Evolutionary conservation across 2,797 vertebrate species (phyloP).

Genomic region (Pteronotus mesoamericanus): DNA sequence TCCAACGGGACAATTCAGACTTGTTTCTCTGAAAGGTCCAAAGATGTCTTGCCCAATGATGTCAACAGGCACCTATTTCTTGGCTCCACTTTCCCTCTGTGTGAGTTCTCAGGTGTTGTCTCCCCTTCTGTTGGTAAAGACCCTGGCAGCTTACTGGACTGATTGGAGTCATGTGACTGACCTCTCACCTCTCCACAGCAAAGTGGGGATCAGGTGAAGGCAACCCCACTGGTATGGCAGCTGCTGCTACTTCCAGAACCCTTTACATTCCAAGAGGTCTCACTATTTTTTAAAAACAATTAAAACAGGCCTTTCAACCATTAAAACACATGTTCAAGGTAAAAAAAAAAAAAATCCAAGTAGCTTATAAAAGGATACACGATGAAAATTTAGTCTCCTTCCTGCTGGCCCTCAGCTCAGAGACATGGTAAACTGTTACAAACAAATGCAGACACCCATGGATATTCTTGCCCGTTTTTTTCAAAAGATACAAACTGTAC

Average conservation of each 20-base stretch:
- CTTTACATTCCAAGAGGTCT: not conserved
- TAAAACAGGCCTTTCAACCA: not conserved
- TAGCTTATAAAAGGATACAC: not conserved
- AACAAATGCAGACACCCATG: not conserved
- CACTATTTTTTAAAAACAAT: not conserved
- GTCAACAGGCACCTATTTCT: not conserved
- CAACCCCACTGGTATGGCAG: not conserved
- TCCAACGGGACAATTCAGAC: not conserved
- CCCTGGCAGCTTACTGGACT: not conserved
- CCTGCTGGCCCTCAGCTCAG: not conserved
- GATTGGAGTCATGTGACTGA: not conserved
- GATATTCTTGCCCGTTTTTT: not conserved
- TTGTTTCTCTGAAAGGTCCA: not conserved
- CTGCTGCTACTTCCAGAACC: not conserved
- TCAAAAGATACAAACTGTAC: not conserved
- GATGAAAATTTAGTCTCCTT: not conserved
- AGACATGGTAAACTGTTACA: rapidly evolving
- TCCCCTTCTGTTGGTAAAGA: not conserved
- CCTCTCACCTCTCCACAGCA: not conserved
- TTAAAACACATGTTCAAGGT: not conserved
- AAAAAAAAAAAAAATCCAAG: not conserved
- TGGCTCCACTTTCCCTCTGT: not conserved
- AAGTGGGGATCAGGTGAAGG: not conserved
- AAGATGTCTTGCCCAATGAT: too few species aligned
- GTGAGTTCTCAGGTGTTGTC: not conserved